Base-by-base conservation (phyloP, 2,113 vertebrate genomes). In the Erpornis zantholeuca region DNA sequence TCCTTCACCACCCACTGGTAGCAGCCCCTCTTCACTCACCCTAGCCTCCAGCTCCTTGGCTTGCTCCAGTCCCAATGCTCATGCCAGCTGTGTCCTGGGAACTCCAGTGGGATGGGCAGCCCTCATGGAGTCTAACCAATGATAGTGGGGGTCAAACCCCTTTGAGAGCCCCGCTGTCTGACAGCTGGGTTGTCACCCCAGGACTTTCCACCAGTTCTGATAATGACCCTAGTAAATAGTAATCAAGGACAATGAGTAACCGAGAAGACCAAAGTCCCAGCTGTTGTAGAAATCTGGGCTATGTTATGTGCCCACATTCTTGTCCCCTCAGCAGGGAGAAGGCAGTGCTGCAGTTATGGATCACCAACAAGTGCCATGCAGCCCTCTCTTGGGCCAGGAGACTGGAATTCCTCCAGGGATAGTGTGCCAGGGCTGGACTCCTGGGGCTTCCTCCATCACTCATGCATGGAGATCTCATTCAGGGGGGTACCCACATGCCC, bases 61-160 rank as follows among this genome's bases (percentile, higher is more conserved):
- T n/a, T 63, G 15, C 14, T 50, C 11, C 0, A 0, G 7, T 69
- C 31, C 49, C 18, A 1, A 0, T 42, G 29, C 29, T 29, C 23
- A 3, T 31, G 42, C 21, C 59, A 86, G 19, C 9, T 17, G 5
- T 29, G 9, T 38, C 20, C 42, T 9, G 2, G 38, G 35, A 59
- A 8, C 17, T 24, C 54, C 6, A 3, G 7, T 3, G 21, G 35
- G 24, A 65, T 13, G 7, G 29, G 29, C 49, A 69, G 44, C 11
- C 18, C 27, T 7, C 2, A 2, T 10, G 29, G 44, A 3, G 6
- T 88, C 49, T 71, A 35, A 22, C 8, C 18, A 9, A 3, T n/a
- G 40, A 22, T 0, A 0, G 1, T 14, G 14, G 7, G 27, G 29
- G 1, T 5, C 12, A 6, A 88, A 44, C 15, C 7, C 40, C 50